Conservation (phyloP, 2,113 vertebrate species). For the Lycocorax pyrrhopterus region DNA sequence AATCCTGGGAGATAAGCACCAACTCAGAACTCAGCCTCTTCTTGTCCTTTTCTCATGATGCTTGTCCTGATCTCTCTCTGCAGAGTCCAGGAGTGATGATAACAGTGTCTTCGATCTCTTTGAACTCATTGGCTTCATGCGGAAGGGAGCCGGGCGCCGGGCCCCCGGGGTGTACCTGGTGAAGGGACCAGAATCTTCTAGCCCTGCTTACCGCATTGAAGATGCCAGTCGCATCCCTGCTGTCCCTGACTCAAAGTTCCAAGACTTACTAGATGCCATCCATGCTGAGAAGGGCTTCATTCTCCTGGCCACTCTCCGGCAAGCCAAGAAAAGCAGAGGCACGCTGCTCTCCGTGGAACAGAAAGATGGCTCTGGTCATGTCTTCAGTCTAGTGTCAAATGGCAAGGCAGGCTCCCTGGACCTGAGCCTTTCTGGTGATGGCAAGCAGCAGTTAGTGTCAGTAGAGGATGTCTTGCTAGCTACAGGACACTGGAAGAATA, state of each 20-base stretch:
- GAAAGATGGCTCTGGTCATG: slow-evolving; percentile 82
- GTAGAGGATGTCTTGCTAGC: slow-evolving; percentile 88
- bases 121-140: slow-evolving; percentile 77
- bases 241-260: slow-evolving; percentile 85
- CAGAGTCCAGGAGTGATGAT: slow-evolving; percentile 87
- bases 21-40: not conserved
- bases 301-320: slow-evolving; percentile 88
- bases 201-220: slow-evolving; percentile 91
- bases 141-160: slow-evolving; percentile 76
- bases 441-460: slow-evolving; percentile 84
- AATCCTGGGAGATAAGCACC: not conserved
- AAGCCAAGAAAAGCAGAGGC: slow-evolving; percentile 86
- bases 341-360: slow-evolving; percentile 86
- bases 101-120: slow-evolving; percentile 93
- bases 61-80: not conserved
- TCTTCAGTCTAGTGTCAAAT: slow-evolving; percentile 93
- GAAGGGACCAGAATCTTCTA: slow-evolving; percentile 88
- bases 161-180: slow-evolving; percentile 83
- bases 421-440: slow-evolving; percentile 79
- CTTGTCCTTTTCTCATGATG: not conserved
- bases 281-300: slow-evolving; percentile 91
- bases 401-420: slow-evolving; percentile 91
- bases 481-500: slow-evolving; percentile 90
- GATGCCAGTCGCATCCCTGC: slow-evolving; percentile 88
- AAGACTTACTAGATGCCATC: slow-evolving; percentile 91